Base-by-base conservation (phyloP, 1,140 invertebrate species). In the Steinernema feltiae region DNA sequence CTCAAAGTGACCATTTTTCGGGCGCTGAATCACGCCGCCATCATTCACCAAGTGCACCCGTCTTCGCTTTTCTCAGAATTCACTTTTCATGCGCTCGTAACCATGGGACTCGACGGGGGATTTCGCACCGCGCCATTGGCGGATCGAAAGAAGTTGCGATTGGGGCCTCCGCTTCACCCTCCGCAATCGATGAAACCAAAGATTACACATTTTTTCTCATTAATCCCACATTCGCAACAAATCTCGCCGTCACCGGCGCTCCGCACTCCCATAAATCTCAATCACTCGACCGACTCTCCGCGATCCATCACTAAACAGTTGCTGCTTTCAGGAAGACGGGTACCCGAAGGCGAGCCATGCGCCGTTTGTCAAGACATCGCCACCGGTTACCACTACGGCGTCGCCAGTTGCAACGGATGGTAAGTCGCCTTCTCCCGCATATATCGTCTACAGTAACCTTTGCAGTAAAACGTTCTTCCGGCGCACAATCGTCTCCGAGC, bases 401-500 rank as follows among this genome's bases (percentile, higher is more conserved):
- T 82, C 21, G 82, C 83, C 21, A 80, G 77, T 32, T 83, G 82
- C 53, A 84, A 84, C 78, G 82, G 82, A 78, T 82, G 81, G 79
- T 78, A 70, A 77, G 82, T 78, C n/a, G n/a, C n/a, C n/a, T n/a
- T n/a, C n/a, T n/a, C n/a, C n/a, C n/a, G n/a, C n/a, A n/a, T n/a
- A n/a, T n/a, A n/a, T n/a, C n/a, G n/a, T n/a, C n/a, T n/a, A n/a
- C n/a, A n/a, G n/a, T n/a, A n/a, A n/a, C n/a, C n/a, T n/a, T 77
- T 75, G 29, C 76, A 77, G 89, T 82, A 90, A 90, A 87, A 91
- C 91, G 31, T 91, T 91, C 86, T 91, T 91, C 84, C 88, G 91
- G 29, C 86, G 91, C 32, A 91, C 94, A 87, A 98, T 98, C 81
- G 95, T 98, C 87, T 98, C 98, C 87, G 95, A 98, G 88, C 97